These are phyloP conservation scores for Nanorana parkeri DNA, from an alignment of 2,113 vertebrate genomes.

Conservation along the genomic window DNA sequence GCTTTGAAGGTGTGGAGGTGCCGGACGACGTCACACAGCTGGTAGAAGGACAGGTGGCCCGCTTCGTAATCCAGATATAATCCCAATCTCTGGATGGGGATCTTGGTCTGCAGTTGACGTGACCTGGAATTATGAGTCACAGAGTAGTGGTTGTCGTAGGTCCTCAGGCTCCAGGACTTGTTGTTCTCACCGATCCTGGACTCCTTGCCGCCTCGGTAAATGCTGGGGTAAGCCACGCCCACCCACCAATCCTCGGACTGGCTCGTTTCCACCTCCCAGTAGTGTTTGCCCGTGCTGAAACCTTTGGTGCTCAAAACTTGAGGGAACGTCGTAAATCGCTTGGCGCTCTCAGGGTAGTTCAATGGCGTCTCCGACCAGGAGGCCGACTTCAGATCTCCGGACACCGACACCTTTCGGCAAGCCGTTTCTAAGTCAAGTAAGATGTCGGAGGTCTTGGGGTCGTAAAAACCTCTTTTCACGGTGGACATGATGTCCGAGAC, in stretches of 20 bases:
- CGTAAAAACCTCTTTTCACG: not conserved
- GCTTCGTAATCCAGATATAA: not conserved
- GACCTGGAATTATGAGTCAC: not conserved
- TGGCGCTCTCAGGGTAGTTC: not conserved
- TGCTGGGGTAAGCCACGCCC: not conserved
- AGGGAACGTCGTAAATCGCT: too few relatives aligned
- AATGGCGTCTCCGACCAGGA: not conserved
- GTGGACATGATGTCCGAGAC: not conserved
- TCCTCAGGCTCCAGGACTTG: not conserved
- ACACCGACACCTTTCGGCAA: not conserved
- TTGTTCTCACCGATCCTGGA: not conserved
- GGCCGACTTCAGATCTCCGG: not conserved
- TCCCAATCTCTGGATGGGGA: not conserved
- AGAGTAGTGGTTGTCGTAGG: not conserved
- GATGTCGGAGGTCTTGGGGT: not conserved
- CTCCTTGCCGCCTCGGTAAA: not conserved
- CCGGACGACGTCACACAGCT: not conserved
- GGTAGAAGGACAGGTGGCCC: not conserved
- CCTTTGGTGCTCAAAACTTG: slow-evolving; percentile 5
- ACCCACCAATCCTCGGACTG: not conserved
- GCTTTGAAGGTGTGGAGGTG: not conserved
- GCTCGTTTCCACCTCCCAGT: not conserved
- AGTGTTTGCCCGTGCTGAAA: not conserved
- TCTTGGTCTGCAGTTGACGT: not conserved
- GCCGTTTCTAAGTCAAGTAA: not conserved